phyloP scores from a whole-genome alignment of 2,797 vertebrate genomes.

The Centropyge bicolor region DNA sequence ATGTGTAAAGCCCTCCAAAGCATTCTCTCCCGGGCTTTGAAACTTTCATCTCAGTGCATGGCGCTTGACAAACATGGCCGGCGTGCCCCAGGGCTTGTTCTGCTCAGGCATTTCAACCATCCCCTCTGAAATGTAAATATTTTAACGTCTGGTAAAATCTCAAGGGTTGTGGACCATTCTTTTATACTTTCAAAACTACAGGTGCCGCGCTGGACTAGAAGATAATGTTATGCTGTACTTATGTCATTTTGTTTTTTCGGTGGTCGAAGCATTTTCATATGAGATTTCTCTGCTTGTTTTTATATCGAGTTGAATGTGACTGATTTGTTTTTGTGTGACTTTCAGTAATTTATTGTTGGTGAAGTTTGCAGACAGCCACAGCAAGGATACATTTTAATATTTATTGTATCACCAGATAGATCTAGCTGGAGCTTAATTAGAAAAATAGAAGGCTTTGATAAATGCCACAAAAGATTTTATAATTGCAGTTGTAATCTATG shows the following conservation, averaged over 20 bases:
- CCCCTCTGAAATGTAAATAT: constrained; percentile 62
- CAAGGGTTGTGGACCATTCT: constrained; percentile 3
- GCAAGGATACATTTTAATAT: not conserved
- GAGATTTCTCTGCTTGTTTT: not conserved
- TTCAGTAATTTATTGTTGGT: constrained; percentile 1
- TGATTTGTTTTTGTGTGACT: not conserved
- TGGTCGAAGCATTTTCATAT: not conserved
- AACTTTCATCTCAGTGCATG: constrained; percentile 18
- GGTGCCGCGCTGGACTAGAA: constrained; percentile 16
- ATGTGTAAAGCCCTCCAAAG: constrained; percentile 22
- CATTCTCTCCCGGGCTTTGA: constrained; percentile 34
- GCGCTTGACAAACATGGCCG: constrained; percentile 48
- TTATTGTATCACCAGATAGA: constrained; percentile 18
- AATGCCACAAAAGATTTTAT: constrained; percentile 8
- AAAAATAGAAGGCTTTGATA: constrained; percentile 14
- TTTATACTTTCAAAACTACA: constrained; percentile 17
- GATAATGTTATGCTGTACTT: not conserved
- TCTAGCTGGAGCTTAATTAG: constrained; percentile 34
- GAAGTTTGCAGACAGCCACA: not conserved
- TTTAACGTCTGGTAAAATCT: constrained; percentile 50
- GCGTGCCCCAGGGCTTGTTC: constrained; percentile 53
- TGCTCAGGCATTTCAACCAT: constrained; percentile 54
- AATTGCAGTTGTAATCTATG: constrained; percentile 26
- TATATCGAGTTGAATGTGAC: not conserved
- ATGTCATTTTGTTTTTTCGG: not conserved